Evolutionary conservation across 1,140 invertebrate genomes (phyloP), one percentile per base, ranked within the genome.

Genomic region (Aphaenogaster rudis): DNA sequence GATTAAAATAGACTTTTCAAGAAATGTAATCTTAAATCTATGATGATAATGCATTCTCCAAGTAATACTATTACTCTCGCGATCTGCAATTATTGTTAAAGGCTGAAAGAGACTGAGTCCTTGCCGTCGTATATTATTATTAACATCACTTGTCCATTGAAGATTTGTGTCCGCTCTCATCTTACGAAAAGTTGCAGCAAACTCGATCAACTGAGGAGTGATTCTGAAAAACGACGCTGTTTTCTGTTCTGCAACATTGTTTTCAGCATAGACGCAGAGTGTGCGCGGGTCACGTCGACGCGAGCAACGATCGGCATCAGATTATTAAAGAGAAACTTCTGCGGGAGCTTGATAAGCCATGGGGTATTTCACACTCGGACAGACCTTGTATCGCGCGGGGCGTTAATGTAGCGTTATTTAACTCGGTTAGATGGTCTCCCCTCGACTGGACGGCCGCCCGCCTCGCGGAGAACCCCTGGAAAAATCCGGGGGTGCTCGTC

Each of bases 301-400:
- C 33, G n/a, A 28, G 50, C 15, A 63, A 81, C 64, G 88, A 88
- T 79, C 76, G 9, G 39, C 28, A 59, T 9, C 54, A 77, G 48
- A 84, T 63, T 82, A 86, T 87, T 91, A 80, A 92, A 94, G 92
- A 84, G 33, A 93, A 94, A 94, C 86, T 82, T 91, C 91, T 94
- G 92, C 93, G 90, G 92, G 86, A 86, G 87, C 52, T 92, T 93
- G 95, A 95, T 95, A 95, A 95, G 95, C 94, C 92, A 50, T 77
- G 93, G 93, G 93, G 94, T 95, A 95, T 95, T 95, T 95, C 94
- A 95, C 95, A 95, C 95, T 95, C 93, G 94, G 94, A 92, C 95
- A 94, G 87, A 67, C 90, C 90, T 92, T 92, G 92, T 94, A 93
- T 92, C 92, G 90, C 64, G 54, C 80, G 93, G 93, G 92, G 93